Evolutionary conservation across 92 coral and sea anemone genomes (phyloP).

Genomic region (Pocillopora meandrina): DNA sequence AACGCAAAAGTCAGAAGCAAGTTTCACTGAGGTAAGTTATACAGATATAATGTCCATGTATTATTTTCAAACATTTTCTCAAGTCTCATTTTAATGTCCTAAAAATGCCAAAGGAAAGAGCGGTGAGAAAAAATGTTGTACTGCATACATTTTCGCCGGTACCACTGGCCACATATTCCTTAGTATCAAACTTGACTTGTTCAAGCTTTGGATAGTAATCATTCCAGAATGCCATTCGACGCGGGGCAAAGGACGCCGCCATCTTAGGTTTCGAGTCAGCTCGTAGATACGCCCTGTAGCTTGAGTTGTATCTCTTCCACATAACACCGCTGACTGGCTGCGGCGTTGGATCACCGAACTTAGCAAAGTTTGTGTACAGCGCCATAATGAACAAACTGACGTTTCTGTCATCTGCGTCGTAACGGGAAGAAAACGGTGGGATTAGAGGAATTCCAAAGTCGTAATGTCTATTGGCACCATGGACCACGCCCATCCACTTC

Average conservation of each 20-base stretch:
- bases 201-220: slow-evolving; percentile 63
- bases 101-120: background rate
- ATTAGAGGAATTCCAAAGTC: slow-evolving; percentile 10
- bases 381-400: slow-evolving; percentile 50
- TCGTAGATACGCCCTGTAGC: slow-evolving; percentile 48
- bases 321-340: slow-evolving; percentile 43
- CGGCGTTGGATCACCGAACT: slow-evolving; percentile 53
- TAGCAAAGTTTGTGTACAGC: slow-evolving; percentile 55
- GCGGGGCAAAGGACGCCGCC: slow-evolving; percentile 22
- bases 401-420: slow-evolving; percentile 46
- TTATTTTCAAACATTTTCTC: too few relatives aligned
- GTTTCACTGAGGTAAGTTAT: too few relatives aligned
- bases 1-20: too few relatives aligned
- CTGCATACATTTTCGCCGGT: background rate
- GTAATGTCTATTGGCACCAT: slow-evolving; percentile 9
- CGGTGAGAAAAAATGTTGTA: background rate
- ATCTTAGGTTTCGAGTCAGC: slow-evolving; percentile 61
- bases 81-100: too few relatives aligned
- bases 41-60: too few relatives aligned
- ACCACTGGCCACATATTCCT: background rate
- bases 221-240: slow-evolving; percentile 67
- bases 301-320: slow-evolving; percentile 58
- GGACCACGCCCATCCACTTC: slow-evolving; percentile 42
- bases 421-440: background rate
- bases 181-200: slow-evolving; percentile 26